Conservation (phyloP, 2,888 invertebrate genomes). For the Troides helena region DNA sequence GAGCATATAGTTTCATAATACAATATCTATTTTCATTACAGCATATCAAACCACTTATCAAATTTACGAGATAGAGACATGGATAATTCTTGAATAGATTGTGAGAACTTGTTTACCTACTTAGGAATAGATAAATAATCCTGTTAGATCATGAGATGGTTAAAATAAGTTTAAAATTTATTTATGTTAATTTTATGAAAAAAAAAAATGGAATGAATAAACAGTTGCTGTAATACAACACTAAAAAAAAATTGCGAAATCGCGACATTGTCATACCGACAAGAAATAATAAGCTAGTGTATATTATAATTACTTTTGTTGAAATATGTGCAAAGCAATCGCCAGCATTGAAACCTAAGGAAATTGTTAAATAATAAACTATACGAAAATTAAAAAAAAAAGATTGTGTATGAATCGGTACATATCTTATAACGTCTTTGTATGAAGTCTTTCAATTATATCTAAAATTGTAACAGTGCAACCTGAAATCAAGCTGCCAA, state of each 20-base stretch:
- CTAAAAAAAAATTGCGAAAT: too few species aligned
- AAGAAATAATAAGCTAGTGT: too few species aligned
- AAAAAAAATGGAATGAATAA: neutral
- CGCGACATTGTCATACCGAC: too few species aligned
- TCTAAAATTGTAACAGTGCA: conserved; percentile 62
- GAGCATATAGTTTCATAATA: neutral
- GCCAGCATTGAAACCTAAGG: too few species aligned
- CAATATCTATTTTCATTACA: conserved; percentile 5
- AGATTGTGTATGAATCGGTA: neutral
- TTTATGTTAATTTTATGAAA: neutral
- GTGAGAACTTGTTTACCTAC: neutral
- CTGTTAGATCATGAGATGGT: neutral
- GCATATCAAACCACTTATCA: conserved; percentile 19
- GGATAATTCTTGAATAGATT: neutral
- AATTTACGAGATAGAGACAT: conserved; percentile 9
- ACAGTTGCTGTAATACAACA: neutral
- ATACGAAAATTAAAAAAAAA: too few species aligned
- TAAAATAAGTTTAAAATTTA: neutral
- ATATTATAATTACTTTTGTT: too few species aligned
- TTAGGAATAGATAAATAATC: neutral
- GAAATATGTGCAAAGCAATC: too few species aligned
- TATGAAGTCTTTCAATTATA: conserved; percentile 65
- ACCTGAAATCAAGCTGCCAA: conserved; percentile 84
- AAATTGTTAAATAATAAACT: too few species aligned
- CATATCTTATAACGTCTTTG: conserved; percentile 53